Evolutionary conservation across 2,113 vertebrate species (phyloP), one percentile per base, ranked within the genome.

Genomic region (Amblyopsis rosae): DNA sequence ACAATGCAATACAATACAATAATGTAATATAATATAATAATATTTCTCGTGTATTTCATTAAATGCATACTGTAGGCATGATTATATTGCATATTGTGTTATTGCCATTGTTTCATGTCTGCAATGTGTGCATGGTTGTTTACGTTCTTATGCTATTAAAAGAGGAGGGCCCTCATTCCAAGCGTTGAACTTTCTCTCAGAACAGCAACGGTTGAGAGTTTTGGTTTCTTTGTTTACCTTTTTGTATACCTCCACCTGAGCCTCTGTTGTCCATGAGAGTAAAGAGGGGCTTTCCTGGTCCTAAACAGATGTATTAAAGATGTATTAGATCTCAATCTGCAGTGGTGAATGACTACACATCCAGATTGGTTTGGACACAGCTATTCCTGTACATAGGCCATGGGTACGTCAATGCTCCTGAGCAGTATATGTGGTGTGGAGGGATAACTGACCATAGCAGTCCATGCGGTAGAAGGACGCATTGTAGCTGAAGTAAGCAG

Each of bases 391-490:
- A 50, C 49, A 47, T 26, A 11, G 3, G 51, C 61, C 47, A 32
- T 65, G 41, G 47, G 47, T 80, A 73, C 76, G 47, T 86, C 65
- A 85, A 71, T 80, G 78, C 65, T 57, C 35, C 48, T 46, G 33
- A 69, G 53, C 46, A 71, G 56, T 26, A 26, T 56, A 67, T 32
- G 73, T 58, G 47, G n/a, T 47, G 17, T 12, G 59, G n/a, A 47
- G 32, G 67, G 47, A 51, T 75, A 84, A 94, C 96, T 95, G 81
- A 98, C 98, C 98, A 0, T 66, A 92, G 82, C 97, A 99, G 87
- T 91, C 84, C 89, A 99, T 90, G n/a, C 94, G 92, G 88, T 95
- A 99, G 88, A 92, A 99, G 10, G 90, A 92, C 47, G 93, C 90
- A 0, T 94, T 82, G 75, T 75, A 84, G 91, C 96, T 98, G 90